Base-by-base conservation (phyloP, 1,140 invertebrate species). In the Papilio polyxenes region DNA sequence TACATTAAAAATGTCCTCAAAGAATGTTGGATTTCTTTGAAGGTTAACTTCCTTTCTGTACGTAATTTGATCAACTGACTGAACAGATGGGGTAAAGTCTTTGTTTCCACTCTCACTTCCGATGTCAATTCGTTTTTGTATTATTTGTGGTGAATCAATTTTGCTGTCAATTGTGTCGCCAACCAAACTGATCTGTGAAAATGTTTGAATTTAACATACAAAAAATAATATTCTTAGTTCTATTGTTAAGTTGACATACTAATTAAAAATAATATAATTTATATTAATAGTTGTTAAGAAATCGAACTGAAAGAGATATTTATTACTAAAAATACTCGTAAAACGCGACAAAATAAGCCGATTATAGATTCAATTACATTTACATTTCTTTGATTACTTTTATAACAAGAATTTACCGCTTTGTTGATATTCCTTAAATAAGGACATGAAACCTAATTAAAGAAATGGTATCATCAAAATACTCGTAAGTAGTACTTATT, bases 1-100 rank as follows among this genome's bases (percentile, higher is more conserved):
- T 83, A 94, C 92, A 82, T 93, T 93, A 75, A 94, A 92, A 74
- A 94, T 92, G 77, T 93, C 92, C 31, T 87, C 86, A 80, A 94
- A 94, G 81, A 94, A 93, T 9, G 83, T 85, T 7, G 92, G 91
- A 75, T 90, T 93, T 59, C 85, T 89, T 80, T 90, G 86, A 20
- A 90, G 82, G 3, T 87, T 86, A 1, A 92, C 84, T 85, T 90
- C 81, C 83, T 94, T 93, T 53, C 84, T 92, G 65, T 89, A 89
- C 2, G 82, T 81, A 74, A 87, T 80, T 59, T 89, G 87, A 20
- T 80, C 78, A 40, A 49, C 40, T 10, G 78, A 48, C 20, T 69
- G 37, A 8, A 4, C 59, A 23, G 59, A 1, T 31, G 65, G 78
- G 23, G n/a, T 69, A 4, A 0, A 10, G 37, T 80, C n/a, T 15